Evolutionary conservation across 2,888 invertebrate species (phyloP), one percentile per base, ranked within the genome.

Genomic region (Platycheirus albimanus): DNA sequence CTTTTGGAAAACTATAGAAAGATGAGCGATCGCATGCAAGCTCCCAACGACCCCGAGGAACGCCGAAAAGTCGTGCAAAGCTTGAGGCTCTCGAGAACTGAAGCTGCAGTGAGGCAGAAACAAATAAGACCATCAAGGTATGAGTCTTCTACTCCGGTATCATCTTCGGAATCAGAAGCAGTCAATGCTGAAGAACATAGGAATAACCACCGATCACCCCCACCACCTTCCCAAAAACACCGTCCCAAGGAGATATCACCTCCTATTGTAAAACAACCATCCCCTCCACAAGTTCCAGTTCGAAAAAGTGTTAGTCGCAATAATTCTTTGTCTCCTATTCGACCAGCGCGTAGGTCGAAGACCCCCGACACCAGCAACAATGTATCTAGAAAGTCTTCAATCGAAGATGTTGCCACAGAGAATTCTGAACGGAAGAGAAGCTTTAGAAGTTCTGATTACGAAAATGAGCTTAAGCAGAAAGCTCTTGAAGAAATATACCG

Each of bases 111-210:
- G 1, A 41, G 84, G 86, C 51, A 72, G 49, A 58, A 88, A 87
- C 79, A 89, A 7, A 28, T 58, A 2, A 75, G 69, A n/a, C 30
- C 79, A 11, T 79, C 84, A 74, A 86, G 87, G 15, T 87, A 91
- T 10, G 91, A 90, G 47, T 90, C 90, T 0, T 91, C 91, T 5
- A 90, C 90, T 0, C 89, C 89, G 70, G 88, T 89, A 30, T 90
- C 90, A 4, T 90, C 90, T 7, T 89, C 90, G 1, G 90, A 90
- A 54, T 88, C 89, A 1, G 90, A 90, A 33, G 87, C 87, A 0
- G 74, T 87, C 0, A 87, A 88, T 56, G 51, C 38, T 1, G 69
- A 72, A 13, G 45, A 69, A 15, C 41, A 33, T 0, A 17, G 20
- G 2, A 61, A 17, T 41, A 87, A 87, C 0, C 86, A 88, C 5